phyloP scores from a whole-genome alignment of 2,888 invertebrate genomes.

The Leucophenga maculata region DNA sequence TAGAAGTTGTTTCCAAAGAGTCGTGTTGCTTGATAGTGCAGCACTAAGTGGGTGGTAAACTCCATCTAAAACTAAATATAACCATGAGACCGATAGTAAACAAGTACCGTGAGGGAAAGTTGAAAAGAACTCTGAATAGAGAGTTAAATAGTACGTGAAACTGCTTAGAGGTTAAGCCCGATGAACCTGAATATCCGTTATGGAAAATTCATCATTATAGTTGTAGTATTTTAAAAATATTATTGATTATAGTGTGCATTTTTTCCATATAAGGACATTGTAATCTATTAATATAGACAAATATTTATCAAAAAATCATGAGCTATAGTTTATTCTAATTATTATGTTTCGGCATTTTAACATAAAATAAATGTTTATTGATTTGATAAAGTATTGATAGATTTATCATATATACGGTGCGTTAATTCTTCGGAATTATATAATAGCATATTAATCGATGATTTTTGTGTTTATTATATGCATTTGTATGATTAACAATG shows the following conservation, averaged over 20 bases:
- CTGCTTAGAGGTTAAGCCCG: constrained; percentile 75
- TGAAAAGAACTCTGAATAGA: constrained; percentile 74
- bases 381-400: constrained; percentile 48
- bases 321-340: constrained; percentile 42
- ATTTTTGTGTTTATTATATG: constrained; percentile 43
- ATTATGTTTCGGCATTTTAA: constrained; percentile 42
- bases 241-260: constrained; percentile 67
- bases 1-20: no score
- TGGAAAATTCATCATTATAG: constrained; percentile 69
- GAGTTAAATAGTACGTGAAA: constrained; percentile 74
- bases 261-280: constrained; percentile 74
- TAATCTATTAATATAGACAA: constrained; percentile 73
- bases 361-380: constrained; percentile 45
- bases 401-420: constrained; percentile 33
- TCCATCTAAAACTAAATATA: constrained; percentile 77
- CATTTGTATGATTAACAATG: constrained; percentile 65
- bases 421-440: constrained; percentile 43
- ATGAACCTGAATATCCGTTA: constrained; percentile 75
- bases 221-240: constrained; percentile 55
- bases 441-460: constrained; percentile 38
- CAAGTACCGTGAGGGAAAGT: constrained; percentile 82
- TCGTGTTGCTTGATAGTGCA: no score
- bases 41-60: constrained; percentile 71
- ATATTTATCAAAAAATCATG: constrained; percentile 46
- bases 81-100: constrained; percentile 79